Evolutionary conservation across 2,113 vertebrate species (phyloP).

Genomic region (Eulemur macaco): DNA sequence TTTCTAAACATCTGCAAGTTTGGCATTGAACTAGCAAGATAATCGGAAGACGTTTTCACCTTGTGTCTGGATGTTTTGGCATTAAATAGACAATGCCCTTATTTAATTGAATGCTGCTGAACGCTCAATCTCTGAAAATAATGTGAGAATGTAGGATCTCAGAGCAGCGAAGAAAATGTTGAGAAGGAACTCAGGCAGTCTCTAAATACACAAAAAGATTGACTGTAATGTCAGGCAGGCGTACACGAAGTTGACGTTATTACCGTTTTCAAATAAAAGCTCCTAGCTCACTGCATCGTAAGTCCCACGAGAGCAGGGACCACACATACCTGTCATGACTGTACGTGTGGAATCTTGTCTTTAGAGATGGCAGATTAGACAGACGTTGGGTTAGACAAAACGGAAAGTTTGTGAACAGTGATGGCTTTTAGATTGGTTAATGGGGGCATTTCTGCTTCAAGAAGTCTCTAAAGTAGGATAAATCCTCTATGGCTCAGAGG

Average conservation of each 20-base stretch:
- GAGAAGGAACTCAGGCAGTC: background rate
- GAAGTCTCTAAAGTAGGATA: background rate
- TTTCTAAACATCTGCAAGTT: background rate
- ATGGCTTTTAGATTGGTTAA: background rate
- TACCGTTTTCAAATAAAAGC: background rate
- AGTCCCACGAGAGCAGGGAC: background rate
- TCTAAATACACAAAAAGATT: background rate
- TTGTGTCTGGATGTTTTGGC: background rate
- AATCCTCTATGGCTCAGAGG: background rate
- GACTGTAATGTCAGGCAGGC: background rate
- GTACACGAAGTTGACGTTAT: too few relatives aligned
- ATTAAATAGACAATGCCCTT: slow-evolving; percentile 5
- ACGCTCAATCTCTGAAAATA: background rate
- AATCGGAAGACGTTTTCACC: background rate
- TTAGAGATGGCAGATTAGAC: background rate
- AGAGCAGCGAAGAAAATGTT: background rate
- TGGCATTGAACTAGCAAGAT: background rate
- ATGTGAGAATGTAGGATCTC: background rate
- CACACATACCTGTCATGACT: background rate
- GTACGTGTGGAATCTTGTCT: background rate
- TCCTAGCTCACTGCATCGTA: background rate
- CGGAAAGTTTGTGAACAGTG: background rate
- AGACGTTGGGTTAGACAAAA: background rate
- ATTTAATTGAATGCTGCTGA: background rate
- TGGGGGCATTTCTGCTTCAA: background rate